Evolutionary conservation across 1,140 invertebrate genomes (phyloP), one percentile per base, ranked within the genome.

Genomic region (Littorina saxatilis): DNA sequence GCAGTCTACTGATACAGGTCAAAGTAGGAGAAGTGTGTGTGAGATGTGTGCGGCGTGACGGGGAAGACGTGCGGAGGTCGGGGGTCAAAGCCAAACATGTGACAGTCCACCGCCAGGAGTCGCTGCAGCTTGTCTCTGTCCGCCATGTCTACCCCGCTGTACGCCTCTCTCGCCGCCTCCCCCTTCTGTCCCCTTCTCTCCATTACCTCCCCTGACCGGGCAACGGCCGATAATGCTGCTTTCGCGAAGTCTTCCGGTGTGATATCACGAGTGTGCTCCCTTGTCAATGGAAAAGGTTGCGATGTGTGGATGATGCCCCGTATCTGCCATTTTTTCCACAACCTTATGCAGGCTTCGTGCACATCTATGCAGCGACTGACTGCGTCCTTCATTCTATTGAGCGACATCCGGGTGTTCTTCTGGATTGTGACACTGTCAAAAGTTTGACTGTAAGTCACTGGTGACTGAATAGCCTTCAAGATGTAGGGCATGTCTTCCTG

Each of bases 301-400:
- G 87, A 27, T 50, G 84, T 87, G 63, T 84, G 84, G 4, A 89
- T 55, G 39, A 89, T 85, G 29, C 88, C 88, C n/a, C 88, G 73
- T 11, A 89, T 89, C 68, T 88, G 87, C 66, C 88, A 79, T 29
- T 88, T 88, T 17, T 83, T 63, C 84, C 85, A 89, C 27, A 85
- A 76, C 20, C 87, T 63, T 55, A 81, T 83, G 9, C 86, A 77
- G 3, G 86, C 87, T 23, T 85, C 84, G 17, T 83, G n/a, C 35
- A 88, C 80, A 15, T 84, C 58, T 86, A 88, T 89, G 73, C 87
- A 88, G n/a, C 82, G 79, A 86, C 43, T 86, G 83, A 2, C 82
- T 86, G 7, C 85, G 82, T 40, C 85, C 85, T 43, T 83, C 74
- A 20, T 87, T 1, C 43, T 35, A 37, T 83, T 87, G 83, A 2